Conservation (phyloP, 2,888 invertebrate genomes). For the Lamproptera curius region DNA sequence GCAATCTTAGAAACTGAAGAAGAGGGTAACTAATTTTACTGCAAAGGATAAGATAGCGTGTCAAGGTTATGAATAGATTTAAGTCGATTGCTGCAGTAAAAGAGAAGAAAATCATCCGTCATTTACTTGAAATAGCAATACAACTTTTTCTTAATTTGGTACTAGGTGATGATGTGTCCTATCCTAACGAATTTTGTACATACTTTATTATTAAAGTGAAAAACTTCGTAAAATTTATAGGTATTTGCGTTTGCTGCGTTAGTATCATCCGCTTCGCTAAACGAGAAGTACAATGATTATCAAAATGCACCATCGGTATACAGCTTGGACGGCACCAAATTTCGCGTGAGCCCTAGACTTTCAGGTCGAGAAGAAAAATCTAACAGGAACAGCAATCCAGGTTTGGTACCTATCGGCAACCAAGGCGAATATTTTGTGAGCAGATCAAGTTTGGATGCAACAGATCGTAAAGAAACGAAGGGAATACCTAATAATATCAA, state of each 20-base stretch:
- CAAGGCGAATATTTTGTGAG: no score
- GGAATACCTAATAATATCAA: background rate
- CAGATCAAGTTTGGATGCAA: no score
- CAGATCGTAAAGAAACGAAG: no score
- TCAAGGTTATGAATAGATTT: no score
- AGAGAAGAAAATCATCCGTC: no score
- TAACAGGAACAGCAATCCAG: background rate
- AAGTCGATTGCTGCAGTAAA: no score
- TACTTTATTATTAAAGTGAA: background rate
- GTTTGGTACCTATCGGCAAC: no score
- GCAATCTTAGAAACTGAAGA: no score
- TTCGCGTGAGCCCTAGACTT: background rate
- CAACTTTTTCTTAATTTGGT: background rate
- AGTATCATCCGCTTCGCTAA: background rate
- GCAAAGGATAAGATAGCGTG: no score
- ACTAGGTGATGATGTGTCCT: background rate
- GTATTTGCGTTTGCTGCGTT: background rate
- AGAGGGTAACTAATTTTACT: no score
- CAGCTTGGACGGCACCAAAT: background rate
- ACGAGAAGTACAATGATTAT: background rate
- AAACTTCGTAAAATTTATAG: background rate
- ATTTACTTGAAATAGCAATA: background rate
- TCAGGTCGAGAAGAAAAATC: background rate
- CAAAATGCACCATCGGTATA: background rate
- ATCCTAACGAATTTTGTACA: background rate